Evolutionary conservation across 2,113 vertebrate species (phyloP), one percentile per base, ranked within the genome.

Genomic region (Tricholaema leucomelas): DNA sequence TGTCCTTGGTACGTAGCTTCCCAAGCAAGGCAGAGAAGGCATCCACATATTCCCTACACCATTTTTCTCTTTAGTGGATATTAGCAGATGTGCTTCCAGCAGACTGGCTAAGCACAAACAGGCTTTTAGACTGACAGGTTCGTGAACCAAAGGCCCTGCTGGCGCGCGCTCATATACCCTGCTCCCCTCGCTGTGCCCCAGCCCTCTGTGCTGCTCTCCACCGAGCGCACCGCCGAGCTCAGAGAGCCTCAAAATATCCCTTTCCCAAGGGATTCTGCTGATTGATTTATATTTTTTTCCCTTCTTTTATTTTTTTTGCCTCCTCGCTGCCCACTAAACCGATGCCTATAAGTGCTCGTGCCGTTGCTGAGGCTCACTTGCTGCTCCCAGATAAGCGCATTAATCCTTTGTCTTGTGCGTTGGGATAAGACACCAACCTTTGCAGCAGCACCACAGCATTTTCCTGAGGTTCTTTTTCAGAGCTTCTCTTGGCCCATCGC

Each of bases 1-100:
- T 40, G 80, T 65, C 91, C 89, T 95, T 23, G 35, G 58, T 92
- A 90, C 69, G 74, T 10, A 73, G 82, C 90, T 93, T 91, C 79
- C 80, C 79, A 25, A 72, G 87, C 74, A 75, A 81, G 67, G 83
- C 78, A 2, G 69, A 27, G 80, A 87, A 80, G 80, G 59, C 82
- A 38, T 74, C 85, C 93, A 18, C 83, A 31, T 93, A 96, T 95
- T 96, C 94, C 95, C 94, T 96, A 96, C 91, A 94, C 85, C 90
- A 91, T 95, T 96, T 96, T 95, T 95, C 94, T 94, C 95, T 96
- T 97, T 95, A 96, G 95, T 84, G 92, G 86, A 14, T 71, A 96
- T 96, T 97, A 97, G 92, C 95, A 96, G 94, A 96, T 97, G 96
- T 96, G 91, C 92, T 96, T 97, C 96, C 96, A 96, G 96, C 94